Base-by-base conservation (phyloP, 2,888 invertebrate species). In the Chaetoderma sp. region DNA sequence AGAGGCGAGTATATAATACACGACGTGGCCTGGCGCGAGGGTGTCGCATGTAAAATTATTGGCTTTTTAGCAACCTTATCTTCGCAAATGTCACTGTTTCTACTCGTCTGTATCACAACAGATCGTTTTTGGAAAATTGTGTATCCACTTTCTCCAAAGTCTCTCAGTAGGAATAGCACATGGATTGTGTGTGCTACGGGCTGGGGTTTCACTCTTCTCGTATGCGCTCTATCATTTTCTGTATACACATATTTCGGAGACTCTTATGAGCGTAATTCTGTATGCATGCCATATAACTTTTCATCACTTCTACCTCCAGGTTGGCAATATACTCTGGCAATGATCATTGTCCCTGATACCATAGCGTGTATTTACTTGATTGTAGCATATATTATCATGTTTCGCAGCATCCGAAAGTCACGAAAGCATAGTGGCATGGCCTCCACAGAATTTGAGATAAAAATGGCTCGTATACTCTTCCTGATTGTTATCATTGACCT, bases 11-110 rank as follows among this genome's bases (percentile, higher is more conserved):
- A 91, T 75, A 87, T 91, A 32, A 82, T 86, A 16, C 86, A 90
- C 77, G 90, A 91, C 74, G 88, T 88, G 65, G 73, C 82, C 2
- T 91, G 91, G 91, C 86, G 90, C 10, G 88, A 89, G 70, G 90
- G 90, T 73, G 79, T 82, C 65, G 82, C 88, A 64, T 91, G 91
- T 75, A 88, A 88, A 60, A 78, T 90, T 66, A 89, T 89, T 65
- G 91, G 91, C 88, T 77, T 90, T 67, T 57, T 80, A 81, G 79
- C 62, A 33, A 75, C 75, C 5, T 57, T 77, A 13, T 71, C 71
- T 61, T 72, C 70, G 27, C 71, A 75, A 49, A 72, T 75, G 65
- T 73, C 73, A 8, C 72, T 77, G 6, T 52, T 77, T 33, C 76
- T 73, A 0, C 58, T 77, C 21, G 67, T 70, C 8, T 49, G 71